These are phyloP conservation scores for Bombus superbus DNA, from an alignment of 1,140 invertebrate genomes.

Conservation along the genomic window DNA sequence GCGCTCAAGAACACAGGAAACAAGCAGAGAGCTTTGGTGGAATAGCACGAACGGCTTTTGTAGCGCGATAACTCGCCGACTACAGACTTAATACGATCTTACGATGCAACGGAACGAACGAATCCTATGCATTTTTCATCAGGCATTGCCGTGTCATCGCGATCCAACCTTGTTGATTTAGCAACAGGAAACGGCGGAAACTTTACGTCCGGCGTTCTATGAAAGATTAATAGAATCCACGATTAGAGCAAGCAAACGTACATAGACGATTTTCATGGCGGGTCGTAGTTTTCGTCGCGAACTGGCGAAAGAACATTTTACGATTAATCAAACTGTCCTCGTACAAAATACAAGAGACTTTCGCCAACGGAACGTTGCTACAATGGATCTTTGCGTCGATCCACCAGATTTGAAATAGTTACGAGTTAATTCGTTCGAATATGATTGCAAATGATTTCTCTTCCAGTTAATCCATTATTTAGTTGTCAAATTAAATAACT, in stretches of 20 bases:
- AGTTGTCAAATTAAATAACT: too few species aligned
- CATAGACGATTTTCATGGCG: slow-evolving; percentile 1
- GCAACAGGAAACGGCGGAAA: background rate
- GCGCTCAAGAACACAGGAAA: background rate
- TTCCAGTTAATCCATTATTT: too few species aligned
- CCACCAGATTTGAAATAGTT: background rate
- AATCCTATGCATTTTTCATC: background rate
- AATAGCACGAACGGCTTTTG: background rate
- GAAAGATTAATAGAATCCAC: slow-evolving; percentile 37
- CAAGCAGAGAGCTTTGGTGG: background rate
- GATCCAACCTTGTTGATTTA: slow-evolving; percentile 24
- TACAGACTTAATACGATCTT: slow-evolving; percentile 13
- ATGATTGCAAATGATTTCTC: too few species aligned
- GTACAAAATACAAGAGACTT: background rate
- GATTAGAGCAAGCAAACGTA: slow-evolving; percentile 15
- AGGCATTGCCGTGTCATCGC: slow-evolving; percentile 12
- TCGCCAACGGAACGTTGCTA: background rate
- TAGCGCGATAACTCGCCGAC: slow-evolving; percentile 17
- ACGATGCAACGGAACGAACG: background rate
- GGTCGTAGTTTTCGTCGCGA: background rate
- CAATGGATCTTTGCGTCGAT: background rate
- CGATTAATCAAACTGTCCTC: background rate
- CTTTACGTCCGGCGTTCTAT: background rate
- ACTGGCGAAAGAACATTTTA: background rate
- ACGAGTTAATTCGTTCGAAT: too few species aligned